These are phyloP conservation scores for Synanthedon myopaeformis DNA, from an alignment of 2,888 invertebrate genomes.

Conservation along the genomic window DNA sequence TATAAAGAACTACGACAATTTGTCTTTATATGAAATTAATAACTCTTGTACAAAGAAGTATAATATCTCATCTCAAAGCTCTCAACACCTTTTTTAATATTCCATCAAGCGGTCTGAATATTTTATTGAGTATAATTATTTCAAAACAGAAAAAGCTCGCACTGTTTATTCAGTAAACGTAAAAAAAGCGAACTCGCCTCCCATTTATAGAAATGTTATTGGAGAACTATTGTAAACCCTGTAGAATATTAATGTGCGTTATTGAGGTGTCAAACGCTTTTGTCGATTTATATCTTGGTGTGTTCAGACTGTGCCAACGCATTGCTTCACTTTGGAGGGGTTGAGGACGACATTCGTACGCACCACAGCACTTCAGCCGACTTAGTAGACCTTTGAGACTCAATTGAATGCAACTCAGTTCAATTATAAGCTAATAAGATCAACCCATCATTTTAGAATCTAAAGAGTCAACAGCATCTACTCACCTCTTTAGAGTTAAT, in stretches of 20 bases:
- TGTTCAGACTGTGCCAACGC: not conserved
- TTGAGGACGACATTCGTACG: conserved; percentile 46
- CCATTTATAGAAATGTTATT: not conserved
- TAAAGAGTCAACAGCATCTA: too few species aligned
- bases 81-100: too few species aligned
- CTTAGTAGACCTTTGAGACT: not conserved
- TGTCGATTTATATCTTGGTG: not conserved
- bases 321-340: conserved; percentile 23
- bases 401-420: not conserved
- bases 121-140: too few species aligned
- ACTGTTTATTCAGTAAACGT: not conserved
- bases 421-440: not conserved
- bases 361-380: conserved; percentile 13
- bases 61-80: too few species aligned
- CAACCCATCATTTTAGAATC: not conserved
- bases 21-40: too few species aligned
- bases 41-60: too few species aligned
- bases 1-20: too few species aligned
- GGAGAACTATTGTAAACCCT: not conserved
- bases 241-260: not conserved
- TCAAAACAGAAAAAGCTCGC: too few species aligned
- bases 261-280: not conserved
- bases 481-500: too few species aligned
- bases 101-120: too few species aligned
- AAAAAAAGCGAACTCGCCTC: not conserved